Base-by-base conservation (phyloP, 1,140 invertebrate genomes). In the Psilanteris sp. region DNA sequence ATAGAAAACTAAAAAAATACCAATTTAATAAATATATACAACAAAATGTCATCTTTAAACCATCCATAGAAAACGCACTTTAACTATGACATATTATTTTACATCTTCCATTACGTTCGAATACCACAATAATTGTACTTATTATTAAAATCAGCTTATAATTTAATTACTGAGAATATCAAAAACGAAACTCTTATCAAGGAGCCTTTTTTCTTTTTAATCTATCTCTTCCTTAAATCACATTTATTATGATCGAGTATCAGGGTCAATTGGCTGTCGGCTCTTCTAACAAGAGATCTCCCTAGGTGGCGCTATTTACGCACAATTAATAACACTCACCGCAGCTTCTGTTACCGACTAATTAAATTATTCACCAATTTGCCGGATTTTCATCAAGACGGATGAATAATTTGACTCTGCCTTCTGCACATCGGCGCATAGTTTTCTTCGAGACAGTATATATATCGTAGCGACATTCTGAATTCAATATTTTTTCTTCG, bases 301-400 rank as follows among this genome's bases (percentile, higher is more conserved):
- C 57, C 36, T 9, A 39, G 31, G 31, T 46, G 39, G 18, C 39
- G 9, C 27, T 15, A 29, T 2, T 24, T 8, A 24, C 41, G 20
- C 43, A 7, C 44, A 50, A 41, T 50, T 68, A 50, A 57, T 59
- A 59, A 57, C 26, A 18, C 27, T 22, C 18, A 6, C 4, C 20
- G 50, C 15, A 46, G 24, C 32, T 57, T 24, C 24, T 24, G 41
- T 48, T 39, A 24, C 41, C 6, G 16, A 7, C 18, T 70, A 70
- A 70, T 61, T 59, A 1, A 59, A 70, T 70, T 61, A 70, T 59
- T 48, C 46, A 50, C 26, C 24, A 59, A 52, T 70, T 59, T 52
- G 34, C 20, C 43, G 54, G 44, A 31, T 50, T 68, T 52, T 70
- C 54, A 70, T 70, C 44, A 52, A 52, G 44, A 10, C 24, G 29